Conservation (phyloP, 2,888 invertebrate genomes). For the Entomobrya multifasciata region DNA sequence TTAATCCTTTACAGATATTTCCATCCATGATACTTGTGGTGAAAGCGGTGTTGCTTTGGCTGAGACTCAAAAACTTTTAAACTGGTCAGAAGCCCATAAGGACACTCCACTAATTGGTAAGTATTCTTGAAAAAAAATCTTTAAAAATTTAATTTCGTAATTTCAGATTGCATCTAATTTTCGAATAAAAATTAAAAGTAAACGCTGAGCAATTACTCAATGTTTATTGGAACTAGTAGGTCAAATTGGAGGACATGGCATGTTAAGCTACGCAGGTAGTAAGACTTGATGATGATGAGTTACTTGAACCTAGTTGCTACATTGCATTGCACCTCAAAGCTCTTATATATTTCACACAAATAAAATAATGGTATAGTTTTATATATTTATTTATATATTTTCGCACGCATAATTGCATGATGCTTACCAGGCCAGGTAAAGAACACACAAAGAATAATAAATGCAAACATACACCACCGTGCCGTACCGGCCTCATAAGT, state of each 20-base stretch:
- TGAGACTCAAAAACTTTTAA: constrained; percentile 78
- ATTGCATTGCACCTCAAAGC: too few species aligned
- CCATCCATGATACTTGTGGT: constrained; percentile 80
- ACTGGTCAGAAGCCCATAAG: constrained; percentile 75
- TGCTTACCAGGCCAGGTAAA: background rate
- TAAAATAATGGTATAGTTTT: background rate
- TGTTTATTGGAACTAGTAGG: constrained; percentile 29
- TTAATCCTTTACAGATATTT: constrained; percentile 75
- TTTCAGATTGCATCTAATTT: background rate
- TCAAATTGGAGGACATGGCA: constrained; percentile 18
- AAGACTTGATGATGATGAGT: too few species aligned
- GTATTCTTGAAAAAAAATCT: background rate
- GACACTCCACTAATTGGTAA: constrained; percentile 80
- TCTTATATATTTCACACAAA: background rate
- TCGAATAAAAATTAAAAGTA: background rate
- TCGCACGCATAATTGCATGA: background rate
- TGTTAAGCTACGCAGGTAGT: background rate
- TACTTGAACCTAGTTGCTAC: too few species aligned
- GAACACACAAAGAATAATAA: too few species aligned
- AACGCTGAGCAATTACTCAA: background rate
- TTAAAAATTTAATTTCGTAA: too few species aligned
- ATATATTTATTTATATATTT: background rate
- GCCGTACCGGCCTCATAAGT: background rate
- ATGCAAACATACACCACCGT: too few species aligned
- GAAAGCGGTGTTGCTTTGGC: constrained; percentile 79